Evolutionary conservation across 2,113 vertebrate species (phyloP).

Genomic region (Xenopus tropicalis): DNA sequence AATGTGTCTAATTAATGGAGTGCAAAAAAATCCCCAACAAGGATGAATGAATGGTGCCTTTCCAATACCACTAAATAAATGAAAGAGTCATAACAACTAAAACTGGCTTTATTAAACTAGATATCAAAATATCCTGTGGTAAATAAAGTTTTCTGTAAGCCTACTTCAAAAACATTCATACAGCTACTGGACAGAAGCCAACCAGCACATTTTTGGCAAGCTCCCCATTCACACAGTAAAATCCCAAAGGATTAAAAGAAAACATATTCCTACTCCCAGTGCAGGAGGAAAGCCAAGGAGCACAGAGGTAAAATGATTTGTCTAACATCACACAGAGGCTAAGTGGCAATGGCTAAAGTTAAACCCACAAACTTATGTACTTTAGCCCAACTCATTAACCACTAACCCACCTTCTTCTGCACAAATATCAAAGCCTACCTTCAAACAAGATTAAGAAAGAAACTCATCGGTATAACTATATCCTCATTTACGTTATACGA

Average conservation of each 20-base stretch:
- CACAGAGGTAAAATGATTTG: conserved; percentile 18
- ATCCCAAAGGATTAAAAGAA: conserved; percentile 19
- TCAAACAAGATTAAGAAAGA: background rate
- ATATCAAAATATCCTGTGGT: too few relatives aligned
- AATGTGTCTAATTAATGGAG: too few relatives aligned
- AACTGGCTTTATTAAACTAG: too few relatives aligned
- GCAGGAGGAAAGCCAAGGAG: conserved; percentile 23
- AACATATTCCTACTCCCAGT: conserved; percentile 31
- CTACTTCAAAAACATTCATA: conserved; percentile 2
- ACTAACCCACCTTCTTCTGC: conserved; percentile 28
- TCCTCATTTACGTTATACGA: background rate
- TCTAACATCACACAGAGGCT: conserved; percentile 20
- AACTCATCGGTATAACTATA: background rate
- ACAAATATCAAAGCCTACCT: background rate
- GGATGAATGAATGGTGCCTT: too few relatives aligned
- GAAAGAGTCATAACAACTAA: too few relatives aligned
- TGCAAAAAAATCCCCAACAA: too few relatives aligned
- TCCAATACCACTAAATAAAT: too few relatives aligned
- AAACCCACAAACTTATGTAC: conserved; percentile 40
- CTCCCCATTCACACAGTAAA: conserved; percentile 1
- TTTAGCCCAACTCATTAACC: conserved; percentile 32
- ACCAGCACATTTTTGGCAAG: conserved; percentile 10
- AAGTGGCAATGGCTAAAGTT: conserved; percentile 27
- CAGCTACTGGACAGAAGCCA: conserved; percentile 8
- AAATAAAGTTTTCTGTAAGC: background rate